These are phyloP conservation scores for Halocynthia aurantium DNA, from an alignment of 23 tunicate species.

Conservation along the genomic window DNA sequence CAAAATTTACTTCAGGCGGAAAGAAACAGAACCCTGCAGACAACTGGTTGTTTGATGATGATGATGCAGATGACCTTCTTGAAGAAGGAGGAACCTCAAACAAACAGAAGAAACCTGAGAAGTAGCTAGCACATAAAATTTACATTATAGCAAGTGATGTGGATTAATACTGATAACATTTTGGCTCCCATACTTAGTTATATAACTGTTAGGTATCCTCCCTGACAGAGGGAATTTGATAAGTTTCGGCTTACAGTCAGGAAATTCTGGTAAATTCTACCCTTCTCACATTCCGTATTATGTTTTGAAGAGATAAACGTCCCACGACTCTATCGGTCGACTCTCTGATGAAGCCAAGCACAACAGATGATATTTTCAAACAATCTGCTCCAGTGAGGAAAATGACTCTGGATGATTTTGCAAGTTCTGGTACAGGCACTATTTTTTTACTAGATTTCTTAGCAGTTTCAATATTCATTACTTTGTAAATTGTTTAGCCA, in stretches of 20 bases:
- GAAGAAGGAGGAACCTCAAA: conserved; percentile 36
- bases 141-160: too few relatives aligned
- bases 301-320: too few relatives aligned
- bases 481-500: background rate
- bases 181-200: too few relatives aligned
- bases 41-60: conserved; percentile 45
- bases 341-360: conserved; percentile 8
- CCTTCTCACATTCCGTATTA: too few relatives aligned
- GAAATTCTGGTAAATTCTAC: too few relatives aligned
- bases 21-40: conserved; percentile 15
- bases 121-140: background rate
- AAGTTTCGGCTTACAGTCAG: too few relatives aligned
- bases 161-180: too few relatives aligned
- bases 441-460: background rate
- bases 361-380: background rate
- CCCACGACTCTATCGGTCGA: background rate
- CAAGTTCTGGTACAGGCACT: background rate
- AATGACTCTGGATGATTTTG: conserved; percentile 15
- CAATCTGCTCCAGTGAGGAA: background rate
- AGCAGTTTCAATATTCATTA: background rate
- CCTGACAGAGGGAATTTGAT: too few relatives aligned
- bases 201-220: too few relatives aligned
- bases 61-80: conserved; percentile 29
- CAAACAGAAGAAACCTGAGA: conserved; percentile 3
- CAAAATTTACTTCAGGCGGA: background rate